Percentiles rank a stretch among this genome's conserved stretches.
Evolutionary conservation across 2,797 vertebrate genomes (phyloP).

Genomic region (Microctenopoma lineatum): DNA sequence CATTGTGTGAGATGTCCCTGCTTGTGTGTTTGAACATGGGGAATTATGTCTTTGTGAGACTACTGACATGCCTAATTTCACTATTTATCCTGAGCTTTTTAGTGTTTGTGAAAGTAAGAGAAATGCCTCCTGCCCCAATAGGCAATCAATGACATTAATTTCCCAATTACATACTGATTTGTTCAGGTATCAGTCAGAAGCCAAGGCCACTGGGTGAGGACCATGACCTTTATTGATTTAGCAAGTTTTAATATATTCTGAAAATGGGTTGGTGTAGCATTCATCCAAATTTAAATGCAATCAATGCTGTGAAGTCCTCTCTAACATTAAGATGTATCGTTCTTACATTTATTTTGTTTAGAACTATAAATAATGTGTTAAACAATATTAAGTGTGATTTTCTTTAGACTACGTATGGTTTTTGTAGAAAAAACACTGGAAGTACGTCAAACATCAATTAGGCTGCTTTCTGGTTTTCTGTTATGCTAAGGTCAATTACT

Average conservation of each 20-base stretch:
- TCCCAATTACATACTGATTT: constrained; percentile 71
- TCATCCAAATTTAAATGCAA: constrained; percentile 25
- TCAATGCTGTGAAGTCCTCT: not conserved
- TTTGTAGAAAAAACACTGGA: not conserved
- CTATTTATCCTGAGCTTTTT: constrained; percentile 70
- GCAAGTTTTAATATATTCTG: constrained; percentile 27
- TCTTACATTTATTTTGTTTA: not conserved
- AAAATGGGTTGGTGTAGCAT: constrained; percentile 30
- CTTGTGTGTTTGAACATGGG: not conserved
- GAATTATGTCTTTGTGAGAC: constrained; percentile 20
- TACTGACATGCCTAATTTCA: constrained; percentile 33
- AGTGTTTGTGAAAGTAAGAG: constrained; percentile 65
- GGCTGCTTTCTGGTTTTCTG: not conserved
- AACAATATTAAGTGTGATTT: not conserved
- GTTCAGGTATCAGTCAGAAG: constrained; percentile 54
- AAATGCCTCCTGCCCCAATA: constrained; percentile 53
- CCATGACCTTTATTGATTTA: constrained; percentile 63
- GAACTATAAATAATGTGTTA: not conserved
- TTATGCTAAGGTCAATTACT: not conserved
- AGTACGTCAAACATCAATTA: constrained; percentile 8
- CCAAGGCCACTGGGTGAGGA: constrained; percentile 34
- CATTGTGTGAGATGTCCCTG: not conserved
- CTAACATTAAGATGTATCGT: not conserved
- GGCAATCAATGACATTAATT: constrained; percentile 73
- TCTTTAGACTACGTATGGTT: not conserved